Evolutionary conservation across 2,113 vertebrate species (phyloP).

Genomic region (Microtus pennsylvanicus): DNA sequence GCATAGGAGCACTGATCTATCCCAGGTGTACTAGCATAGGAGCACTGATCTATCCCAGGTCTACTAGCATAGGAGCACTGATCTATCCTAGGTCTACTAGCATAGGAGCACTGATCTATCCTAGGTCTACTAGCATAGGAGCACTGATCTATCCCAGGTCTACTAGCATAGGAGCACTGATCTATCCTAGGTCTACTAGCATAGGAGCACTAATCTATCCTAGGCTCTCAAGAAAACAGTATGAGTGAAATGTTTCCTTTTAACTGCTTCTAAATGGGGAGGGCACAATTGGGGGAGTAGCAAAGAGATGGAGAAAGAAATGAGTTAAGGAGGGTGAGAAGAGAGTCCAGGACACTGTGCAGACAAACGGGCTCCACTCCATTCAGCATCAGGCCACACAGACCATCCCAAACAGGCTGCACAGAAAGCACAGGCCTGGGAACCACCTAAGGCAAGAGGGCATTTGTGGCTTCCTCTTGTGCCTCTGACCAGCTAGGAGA

Average conservation of each 20-base stretch:
- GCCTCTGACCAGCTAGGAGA: not conserved
- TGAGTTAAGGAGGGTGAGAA: not conserved
- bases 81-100: not conserved
- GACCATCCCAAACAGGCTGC: not conserved
- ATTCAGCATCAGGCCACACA: not conserved
- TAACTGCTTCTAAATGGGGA: not conserved
- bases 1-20: not conserved
- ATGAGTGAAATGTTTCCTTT: not conserved
- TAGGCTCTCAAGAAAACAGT: conserved; percentile 2
- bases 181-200: not conserved
- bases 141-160: not conserved
- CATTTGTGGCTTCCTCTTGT: not conserved
- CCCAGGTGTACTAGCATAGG: not conserved
- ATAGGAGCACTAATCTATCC: not conserved
- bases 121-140: not conserved
- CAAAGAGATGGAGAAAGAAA: not conserved
- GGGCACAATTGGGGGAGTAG: not conserved
- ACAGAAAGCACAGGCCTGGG: not conserved
- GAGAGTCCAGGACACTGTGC: fast-evolving
- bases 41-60: not conserved
- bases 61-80: not conserved
- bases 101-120: not conserved
- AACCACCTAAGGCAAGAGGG: not conserved
- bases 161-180: too few relatives aligned
- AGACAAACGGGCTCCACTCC: not conserved